A percentile compares a stretch with the other conserved stretches of the same genome.
Conservation (phyloP, 2,888 invertebrate genomes). For the Mycalesis mineus region DNA sequence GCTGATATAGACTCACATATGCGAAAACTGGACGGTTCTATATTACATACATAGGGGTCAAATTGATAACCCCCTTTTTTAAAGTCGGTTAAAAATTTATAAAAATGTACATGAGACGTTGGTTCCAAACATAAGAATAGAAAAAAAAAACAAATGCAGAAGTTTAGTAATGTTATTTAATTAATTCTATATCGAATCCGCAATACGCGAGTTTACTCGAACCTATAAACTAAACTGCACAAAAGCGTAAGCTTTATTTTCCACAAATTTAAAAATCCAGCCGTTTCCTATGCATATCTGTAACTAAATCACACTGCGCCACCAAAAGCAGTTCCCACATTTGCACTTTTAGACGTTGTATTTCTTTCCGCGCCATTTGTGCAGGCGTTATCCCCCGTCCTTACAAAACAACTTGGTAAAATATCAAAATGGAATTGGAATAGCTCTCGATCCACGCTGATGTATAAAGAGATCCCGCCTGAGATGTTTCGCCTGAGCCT, state of each 20-base stretch:
- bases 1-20: too few species aligned
- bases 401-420: constrained; percentile 6
- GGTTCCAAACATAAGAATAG: too few species aligned
- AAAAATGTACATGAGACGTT: too few species aligned
- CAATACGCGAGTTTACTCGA: too few species aligned
- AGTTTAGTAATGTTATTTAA: too few species aligned
- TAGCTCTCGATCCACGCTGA: constrained; percentile 5
- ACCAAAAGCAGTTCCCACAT: constrained; percentile 16
- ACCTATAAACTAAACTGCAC: not conserved
- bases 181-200: too few species aligned
- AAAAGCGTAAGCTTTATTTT: not conserved
- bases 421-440: constrained; percentile 14
- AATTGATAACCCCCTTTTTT: too few species aligned
- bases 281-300: not conserved
- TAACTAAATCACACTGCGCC: constrained; percentile 19
- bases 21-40: too few species aligned
- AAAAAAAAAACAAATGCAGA: too few species aligned
- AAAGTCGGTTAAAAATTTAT: too few species aligned
- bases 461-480: constrained; percentile 10
- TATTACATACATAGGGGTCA: too few species aligned
- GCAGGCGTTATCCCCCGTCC: constrained; percentile 6
- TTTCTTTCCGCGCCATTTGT: constrained; percentile 25
- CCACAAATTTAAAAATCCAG: constrained; percentile 1
- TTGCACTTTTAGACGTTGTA: constrained; percentile 23
- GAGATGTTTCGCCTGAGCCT: constrained; percentile 29